Evolutionary conservation across 1,140 invertebrate species (phyloP), one percentile per base, ranked within the genome.

Genomic region (Phortica variegata): DNA sequence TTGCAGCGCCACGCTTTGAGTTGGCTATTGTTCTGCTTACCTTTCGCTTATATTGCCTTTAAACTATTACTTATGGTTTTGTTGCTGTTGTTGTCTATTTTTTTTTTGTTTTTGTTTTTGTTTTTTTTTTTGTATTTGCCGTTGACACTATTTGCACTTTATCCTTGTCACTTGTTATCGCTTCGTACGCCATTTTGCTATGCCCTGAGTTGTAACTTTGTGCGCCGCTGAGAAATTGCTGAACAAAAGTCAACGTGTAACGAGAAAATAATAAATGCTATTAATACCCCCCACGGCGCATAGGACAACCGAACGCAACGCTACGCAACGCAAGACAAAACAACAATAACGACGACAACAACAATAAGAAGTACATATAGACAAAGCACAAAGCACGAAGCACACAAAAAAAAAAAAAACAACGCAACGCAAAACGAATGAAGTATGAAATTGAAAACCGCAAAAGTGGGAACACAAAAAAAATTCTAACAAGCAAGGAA

Each of bases 221-320:
- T 52, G 46, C 39, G 34, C 39, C 33, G 52, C 21, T 68, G 60
- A 68, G 60, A 68, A 66, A 66, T 66, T 68, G 60, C 65, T 49
- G 54, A 54, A 65, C 65, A 68, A 65, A 69, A 68, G 65, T 69
- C 63, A 68, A 68, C 60, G 65, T 65, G 60, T 68, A 68, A 68
- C 63, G 65, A 68, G 65, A 68, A 68, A 68, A 68, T 68, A 68
- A 68, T 68, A 68, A 68, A 68, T 68, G 65, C 65, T 55, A 68
- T 68, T 68, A 69, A 68, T 69, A 65, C 60, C 57, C 53, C 42
- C 57, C 7, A n/a, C 29, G 29, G n/a, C n/a, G n/a, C n/a, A n/a
- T n/a, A n/a, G n/a, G n/a, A n/a, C n/a, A n/a, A n/a, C n/a, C n/a
- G n/a, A n/a, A n/a, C n/a, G n/a, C n/a, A n/a, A n/a, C n/a, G n/a